These are phyloP conservation scores for Dysidea cf. avara DNA, from an alignment of 37 sponge, comb jelly and placozoan genomes.

Conservation along the genomic window DNA sequence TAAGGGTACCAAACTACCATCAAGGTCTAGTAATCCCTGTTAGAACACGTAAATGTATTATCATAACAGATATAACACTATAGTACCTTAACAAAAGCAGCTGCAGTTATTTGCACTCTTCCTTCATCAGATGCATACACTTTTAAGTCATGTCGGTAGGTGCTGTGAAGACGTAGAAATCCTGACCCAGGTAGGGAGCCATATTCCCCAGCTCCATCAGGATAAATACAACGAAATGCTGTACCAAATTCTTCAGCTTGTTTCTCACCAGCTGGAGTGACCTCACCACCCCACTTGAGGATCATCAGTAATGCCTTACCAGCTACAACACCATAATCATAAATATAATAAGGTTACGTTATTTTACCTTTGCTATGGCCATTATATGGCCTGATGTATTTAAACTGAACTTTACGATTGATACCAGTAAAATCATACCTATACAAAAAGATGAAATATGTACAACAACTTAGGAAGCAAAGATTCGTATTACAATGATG, in stretches of 20 bases:
- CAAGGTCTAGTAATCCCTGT: conserved; percentile 89
- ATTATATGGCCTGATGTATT: background rate
- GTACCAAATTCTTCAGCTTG: conserved; percentile 87
- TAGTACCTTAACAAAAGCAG: conserved; percentile 92
- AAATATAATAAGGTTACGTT: no score
- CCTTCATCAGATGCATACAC: conserved; percentile 97
- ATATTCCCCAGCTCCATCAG: conserved; percentile 85
- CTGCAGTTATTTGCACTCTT: conserved; percentile 93
- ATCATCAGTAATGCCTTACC: conserved; percentile 74
- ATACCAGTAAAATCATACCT: conserved; percentile 85
- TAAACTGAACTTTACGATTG: conserved; percentile 81
- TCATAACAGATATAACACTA: background rate
- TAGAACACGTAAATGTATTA: conserved; percentile 18
- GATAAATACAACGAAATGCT: conserved; percentile 87
- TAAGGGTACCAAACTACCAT: conserved; percentile 81
- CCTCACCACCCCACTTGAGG: conserved; percentile 96
- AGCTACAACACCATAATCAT: background rate
- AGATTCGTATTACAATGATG: no score
- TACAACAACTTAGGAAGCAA: no score
- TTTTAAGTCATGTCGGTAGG: conserved; percentile 94
- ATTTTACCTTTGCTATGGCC: no score
- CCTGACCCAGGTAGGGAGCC: conserved; percentile 79
- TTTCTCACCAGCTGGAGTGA: conserved; percentile 72
- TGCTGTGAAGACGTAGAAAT: conserved; percentile 92
- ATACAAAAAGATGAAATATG: background rate